Evolutionary conservation across 2,113 vertebrate species (phyloP).

Genomic region (Ptilonorhynchus violaceus): DNA sequence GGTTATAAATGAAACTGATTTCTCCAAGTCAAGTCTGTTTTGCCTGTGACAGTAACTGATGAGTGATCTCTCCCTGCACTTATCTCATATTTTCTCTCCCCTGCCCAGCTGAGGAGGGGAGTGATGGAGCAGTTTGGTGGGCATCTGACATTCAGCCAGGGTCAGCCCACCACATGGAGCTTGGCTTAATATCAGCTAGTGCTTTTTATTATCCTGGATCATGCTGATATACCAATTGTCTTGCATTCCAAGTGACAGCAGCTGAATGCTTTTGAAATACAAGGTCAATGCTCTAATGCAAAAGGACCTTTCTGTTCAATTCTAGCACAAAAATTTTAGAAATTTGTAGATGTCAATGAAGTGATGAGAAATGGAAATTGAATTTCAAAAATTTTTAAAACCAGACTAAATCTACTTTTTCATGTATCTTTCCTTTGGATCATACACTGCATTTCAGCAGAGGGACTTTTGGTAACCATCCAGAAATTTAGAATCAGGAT

Average conservation of each 20-base stretch:
- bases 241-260: background rate
- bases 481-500: background rate
- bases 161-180: background rate
- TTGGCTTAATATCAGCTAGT: background rate
- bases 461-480: background rate
- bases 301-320: background rate
- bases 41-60: background rate
- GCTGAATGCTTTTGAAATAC: background rate
- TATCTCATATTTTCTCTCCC: background rate
- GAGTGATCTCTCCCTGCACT: background rate
- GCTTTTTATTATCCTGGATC: background rate
- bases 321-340: background rate
- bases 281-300: background rate
- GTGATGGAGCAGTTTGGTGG: background rate
- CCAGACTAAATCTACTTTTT: background rate
- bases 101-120: background rate
- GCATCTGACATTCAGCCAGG: background rate
- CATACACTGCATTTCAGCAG: background rate
- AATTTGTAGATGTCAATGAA: background rate
- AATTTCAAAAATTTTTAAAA: background rate
- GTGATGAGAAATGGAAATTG: background rate
- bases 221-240: constrained; percentile 7
- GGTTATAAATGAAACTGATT: background rate
- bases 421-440: background rate
- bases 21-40: background rate